These are phyloP conservation scores for Callaeas wilsoni DNA, from an alignment of 2,113 vertebrate species.

Conservation along the genomic window DNA sequence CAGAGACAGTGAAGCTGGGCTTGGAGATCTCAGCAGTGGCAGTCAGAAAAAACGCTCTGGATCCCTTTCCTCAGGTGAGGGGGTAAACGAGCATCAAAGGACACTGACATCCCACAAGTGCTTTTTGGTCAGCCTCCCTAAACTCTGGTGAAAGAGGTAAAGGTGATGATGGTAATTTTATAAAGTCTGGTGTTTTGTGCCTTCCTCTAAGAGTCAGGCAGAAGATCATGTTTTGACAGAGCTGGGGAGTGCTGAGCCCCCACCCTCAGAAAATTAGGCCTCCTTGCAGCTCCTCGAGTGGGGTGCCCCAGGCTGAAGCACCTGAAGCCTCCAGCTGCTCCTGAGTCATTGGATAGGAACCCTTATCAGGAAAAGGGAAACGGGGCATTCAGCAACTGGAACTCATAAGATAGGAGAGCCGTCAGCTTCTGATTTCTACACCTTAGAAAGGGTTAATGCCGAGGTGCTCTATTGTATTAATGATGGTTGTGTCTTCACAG, in stretches of 20 bases:
- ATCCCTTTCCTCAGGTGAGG: neutral
- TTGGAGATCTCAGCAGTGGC: neutral
- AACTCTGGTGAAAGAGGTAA: neutral
- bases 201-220: neutral
- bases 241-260: neutral
- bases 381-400: fast-evolving
- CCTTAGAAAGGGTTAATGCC: conserved; percentile 61
- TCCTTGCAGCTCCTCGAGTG: neutral
- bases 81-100: fast-evolving
- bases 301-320: neutral
- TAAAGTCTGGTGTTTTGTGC: neutral
- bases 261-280: neutral
- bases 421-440: neutral
- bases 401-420: fast-evolving
- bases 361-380: neutral
- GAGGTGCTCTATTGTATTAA: conserved; percentile 67
- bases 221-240: neutral
- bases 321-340: neutral
- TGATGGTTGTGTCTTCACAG: conserved; percentile 54
- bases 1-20: fast-evolving
- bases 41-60: neutral
- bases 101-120: neutral
- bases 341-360: neutral
- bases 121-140: neutral
- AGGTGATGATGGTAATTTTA: neutral